These are phyloP conservation scores for Chloroclysta siterata DNA, from an alignment of 2,888 invertebrate genomes.

Conservation along the genomic window DNA sequence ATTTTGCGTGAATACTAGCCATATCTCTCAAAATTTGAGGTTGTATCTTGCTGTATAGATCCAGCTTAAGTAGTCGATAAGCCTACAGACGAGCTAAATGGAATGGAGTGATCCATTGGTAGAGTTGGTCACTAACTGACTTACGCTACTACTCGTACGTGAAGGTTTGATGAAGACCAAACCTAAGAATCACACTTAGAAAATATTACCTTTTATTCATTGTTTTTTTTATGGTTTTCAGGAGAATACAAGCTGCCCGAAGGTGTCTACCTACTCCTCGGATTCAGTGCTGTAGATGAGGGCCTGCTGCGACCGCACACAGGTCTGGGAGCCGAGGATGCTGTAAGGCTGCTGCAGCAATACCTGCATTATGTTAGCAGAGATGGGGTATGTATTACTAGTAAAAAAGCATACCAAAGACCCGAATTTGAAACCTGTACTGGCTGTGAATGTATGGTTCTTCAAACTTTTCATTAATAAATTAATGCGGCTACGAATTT, in stretches of 20 bases:
- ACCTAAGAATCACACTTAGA: too few relatives aligned
- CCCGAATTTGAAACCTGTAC: not conserved
- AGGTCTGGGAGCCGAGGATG: conserved; percentile 93
- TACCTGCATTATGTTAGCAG: conserved; percentile 89
- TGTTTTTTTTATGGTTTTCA: conserved; percentile 53
- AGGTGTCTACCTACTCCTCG: conserved; percentile 94
- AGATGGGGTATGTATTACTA: conserved; percentile 75
- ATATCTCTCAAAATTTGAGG: too few relatives aligned
- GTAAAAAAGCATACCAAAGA: not conserved
- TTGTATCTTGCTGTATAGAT: too few relatives aligned
- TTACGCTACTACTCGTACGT: too few relatives aligned
- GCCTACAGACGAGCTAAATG: too few relatives aligned
- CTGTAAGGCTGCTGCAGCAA: conserved; percentile 92
- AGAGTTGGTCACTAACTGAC: too few relatives aligned
- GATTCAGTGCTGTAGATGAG: conserved; percentile 96
- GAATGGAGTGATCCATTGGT: too few relatives aligned
- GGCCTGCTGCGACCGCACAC: conserved; percentile 92
- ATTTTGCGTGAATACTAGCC: too few relatives aligned
- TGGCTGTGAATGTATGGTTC: not conserved
- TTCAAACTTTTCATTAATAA: too few relatives aligned
- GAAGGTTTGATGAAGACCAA: too few relatives aligned
- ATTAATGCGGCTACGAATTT: too few relatives aligned
- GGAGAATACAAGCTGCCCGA: conserved; percentile 91
- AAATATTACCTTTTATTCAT: not conserved
- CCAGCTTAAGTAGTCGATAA: too few relatives aligned